Evolutionary conservation across 2,113 vertebrate species (phyloP).

Genomic region (Albula goreensis): DNA sequence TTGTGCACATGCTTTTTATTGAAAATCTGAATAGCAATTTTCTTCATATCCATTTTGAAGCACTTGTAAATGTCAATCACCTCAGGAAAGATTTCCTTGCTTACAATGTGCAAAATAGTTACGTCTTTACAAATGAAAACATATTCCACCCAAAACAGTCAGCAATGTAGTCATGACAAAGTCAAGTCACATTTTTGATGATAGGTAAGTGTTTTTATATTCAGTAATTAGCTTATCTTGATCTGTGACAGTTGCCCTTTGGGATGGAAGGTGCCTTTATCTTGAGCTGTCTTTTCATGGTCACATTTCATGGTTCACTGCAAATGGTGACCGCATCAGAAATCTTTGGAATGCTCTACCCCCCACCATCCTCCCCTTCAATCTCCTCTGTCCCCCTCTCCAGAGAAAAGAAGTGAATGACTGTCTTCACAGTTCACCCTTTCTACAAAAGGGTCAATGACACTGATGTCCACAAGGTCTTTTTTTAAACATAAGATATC

Average conservation of each 20-base stretch:
- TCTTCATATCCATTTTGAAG: too few species aligned
- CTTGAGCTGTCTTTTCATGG: slow-evolving; percentile 27
- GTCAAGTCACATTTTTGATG: neutral
- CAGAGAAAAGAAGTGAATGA: neutral
- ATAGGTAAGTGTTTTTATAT: neutral
- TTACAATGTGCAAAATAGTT: too few species aligned
- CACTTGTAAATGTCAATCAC: too few species aligned
- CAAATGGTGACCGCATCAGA: neutral
- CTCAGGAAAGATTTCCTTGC: too few species aligned
- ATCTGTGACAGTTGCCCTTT: slow-evolving; percentile 6
- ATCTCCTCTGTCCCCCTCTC: neutral
- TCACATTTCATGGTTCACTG: slow-evolving; percentile 22
- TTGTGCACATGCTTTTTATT: too few species aligned
- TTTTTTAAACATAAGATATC: neutral
- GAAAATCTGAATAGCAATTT: too few species aligned
- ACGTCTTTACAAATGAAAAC: too few species aligned
- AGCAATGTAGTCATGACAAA: neutral
- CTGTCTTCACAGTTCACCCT: neutral
- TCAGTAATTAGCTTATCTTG: neutral
- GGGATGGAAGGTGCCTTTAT: slow-evolving; percentile 8
- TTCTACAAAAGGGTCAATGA: neutral
- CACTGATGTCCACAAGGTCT: neutral
- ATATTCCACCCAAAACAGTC: too few species aligned
- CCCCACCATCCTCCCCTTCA: neutral
- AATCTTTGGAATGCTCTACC: neutral